Conservation (phyloP, 2,797 vertebrate genomes). For the Brachymystax lenok region DNA sequence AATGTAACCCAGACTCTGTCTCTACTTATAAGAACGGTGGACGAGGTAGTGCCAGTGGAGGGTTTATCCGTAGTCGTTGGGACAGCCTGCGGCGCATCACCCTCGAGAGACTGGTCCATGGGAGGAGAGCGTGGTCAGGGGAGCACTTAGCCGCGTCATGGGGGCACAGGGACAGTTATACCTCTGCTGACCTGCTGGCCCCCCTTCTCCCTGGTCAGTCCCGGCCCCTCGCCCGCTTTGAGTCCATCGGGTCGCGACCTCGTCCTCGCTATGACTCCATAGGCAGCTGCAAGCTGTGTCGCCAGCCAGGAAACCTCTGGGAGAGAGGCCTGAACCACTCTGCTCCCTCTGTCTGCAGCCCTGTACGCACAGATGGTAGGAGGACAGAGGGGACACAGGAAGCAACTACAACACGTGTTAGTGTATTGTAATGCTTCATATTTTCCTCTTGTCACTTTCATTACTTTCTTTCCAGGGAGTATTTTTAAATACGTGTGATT, state of each 20-base stretch:
- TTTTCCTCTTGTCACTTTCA: not conserved
- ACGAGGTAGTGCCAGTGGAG: not conserved
- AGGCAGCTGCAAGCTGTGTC: constrained; percentile 51
- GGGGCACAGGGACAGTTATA: constrained; percentile 10
- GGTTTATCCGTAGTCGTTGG: constrained; percentile 44
- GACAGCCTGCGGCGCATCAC: constrained; percentile 61
- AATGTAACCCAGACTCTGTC: constrained; percentile 1
- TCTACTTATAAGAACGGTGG: constrained; percentile 27
- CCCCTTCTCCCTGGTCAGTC: constrained; percentile 13
- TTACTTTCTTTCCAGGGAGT: not conserved
- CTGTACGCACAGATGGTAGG: constrained; percentile 60
- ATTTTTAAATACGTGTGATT: no score
- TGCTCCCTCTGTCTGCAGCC: constrained; percentile 52
- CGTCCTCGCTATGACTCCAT: constrained; percentile 53
- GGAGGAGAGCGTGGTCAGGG: constrained; percentile 48
- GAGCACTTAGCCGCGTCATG: constrained; percentile 45
- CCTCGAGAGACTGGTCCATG: constrained; percentile 49
- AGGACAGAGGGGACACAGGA: constrained; percentile 20
- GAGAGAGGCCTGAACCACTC: constrained; percentile 59
- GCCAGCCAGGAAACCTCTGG: constrained; percentile 35
- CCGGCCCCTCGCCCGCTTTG: constrained; percentile 32
- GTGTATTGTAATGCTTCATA: not conserved
- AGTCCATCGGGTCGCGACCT: constrained; percentile 7
- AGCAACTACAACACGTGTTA: not conserved
- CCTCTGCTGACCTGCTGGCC: constrained; percentile 36